Percentiles rank a stretch among this genome's conserved stretches.
Evolutionary conservation across 2,888 invertebrate genomes (phyloP).

Genomic region (Drosophila nigritarsus): DNA sequence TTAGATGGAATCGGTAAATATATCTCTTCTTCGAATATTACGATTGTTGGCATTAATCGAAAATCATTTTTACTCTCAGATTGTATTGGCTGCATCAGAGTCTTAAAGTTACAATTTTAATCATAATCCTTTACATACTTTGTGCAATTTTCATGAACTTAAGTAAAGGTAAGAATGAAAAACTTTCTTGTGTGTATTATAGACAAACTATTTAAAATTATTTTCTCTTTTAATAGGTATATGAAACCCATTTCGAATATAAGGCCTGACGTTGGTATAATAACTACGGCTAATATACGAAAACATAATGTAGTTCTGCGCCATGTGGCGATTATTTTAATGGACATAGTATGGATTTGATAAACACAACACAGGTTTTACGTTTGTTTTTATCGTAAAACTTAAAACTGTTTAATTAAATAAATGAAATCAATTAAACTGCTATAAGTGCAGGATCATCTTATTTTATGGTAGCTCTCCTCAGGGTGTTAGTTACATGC

Average conservation of each 20-base stretch:
- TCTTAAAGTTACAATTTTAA: conserved; percentile 5
- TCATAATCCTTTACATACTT: not conserved
- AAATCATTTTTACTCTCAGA: not conserved
- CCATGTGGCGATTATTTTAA: not conserved
- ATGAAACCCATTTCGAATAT: not conserved
- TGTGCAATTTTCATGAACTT: not conserved
- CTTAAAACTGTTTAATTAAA: not conserved
- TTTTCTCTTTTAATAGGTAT: not conserved
- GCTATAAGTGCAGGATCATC: no score
- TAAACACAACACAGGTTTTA: not conserved
- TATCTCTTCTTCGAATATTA: not conserved
- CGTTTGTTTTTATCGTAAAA: not conserved
- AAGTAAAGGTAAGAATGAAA: not conserved
- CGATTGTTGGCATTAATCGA: not conserved
- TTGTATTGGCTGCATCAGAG: conserved; percentile 27
- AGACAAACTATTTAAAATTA: not conserved
- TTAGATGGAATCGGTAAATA: conserved; percentile 25
- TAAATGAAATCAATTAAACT: not conserved
- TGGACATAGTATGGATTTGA: not conserved
- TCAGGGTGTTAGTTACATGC: no score
- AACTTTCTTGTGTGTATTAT: not conserved
- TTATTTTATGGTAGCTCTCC: no score
- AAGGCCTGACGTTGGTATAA: not conserved
- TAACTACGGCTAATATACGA: no score
- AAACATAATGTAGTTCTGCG: not conserved